Evolutionary conservation across 2,113 vertebrate species (phyloP).

Genomic region (Sylvietta virens): DNA sequence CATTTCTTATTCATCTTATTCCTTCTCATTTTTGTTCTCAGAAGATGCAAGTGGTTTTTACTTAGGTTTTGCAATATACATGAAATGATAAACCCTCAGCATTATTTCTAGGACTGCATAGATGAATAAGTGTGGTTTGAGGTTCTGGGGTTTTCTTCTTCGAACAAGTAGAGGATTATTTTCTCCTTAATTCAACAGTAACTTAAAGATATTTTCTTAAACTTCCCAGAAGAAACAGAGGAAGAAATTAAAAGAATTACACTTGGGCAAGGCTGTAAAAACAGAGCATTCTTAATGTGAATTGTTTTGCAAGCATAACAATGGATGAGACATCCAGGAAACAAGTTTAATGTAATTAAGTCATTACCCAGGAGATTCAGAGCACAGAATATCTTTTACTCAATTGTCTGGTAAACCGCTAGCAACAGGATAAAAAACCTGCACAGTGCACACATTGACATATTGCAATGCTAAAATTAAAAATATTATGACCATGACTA

Average conservation of each 20-base stretch:
- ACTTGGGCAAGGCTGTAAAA: background rate
- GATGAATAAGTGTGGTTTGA: background rate
- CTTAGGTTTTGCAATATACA: constrained; percentile 8
- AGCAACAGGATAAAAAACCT: background rate
- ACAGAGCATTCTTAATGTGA: background rate
- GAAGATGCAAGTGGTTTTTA: constrained; percentile 7
- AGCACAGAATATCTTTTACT: background rate
- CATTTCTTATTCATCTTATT: background rate
- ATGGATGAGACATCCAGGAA: background rate
- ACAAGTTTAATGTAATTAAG: background rate
- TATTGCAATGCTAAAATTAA: background rate
- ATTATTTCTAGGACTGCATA: constrained; percentile 3
- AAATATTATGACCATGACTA: background rate
- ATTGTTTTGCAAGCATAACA: background rate
- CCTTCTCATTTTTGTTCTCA: constrained; percentile 1
- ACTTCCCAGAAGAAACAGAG: background rate
- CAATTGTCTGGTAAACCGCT: background rate
- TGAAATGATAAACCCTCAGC: background rate
- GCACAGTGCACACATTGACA: background rate
- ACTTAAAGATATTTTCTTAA: background rate
- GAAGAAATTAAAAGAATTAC: background rate
- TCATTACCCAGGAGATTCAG: background rate
- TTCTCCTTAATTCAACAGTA: background rate
- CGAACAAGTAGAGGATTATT: background rate
- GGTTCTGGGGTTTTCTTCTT: background rate